Evolutionary conservation across 2,113 vertebrate species (phyloP).

Genomic region (Axis porcinus): DNA sequence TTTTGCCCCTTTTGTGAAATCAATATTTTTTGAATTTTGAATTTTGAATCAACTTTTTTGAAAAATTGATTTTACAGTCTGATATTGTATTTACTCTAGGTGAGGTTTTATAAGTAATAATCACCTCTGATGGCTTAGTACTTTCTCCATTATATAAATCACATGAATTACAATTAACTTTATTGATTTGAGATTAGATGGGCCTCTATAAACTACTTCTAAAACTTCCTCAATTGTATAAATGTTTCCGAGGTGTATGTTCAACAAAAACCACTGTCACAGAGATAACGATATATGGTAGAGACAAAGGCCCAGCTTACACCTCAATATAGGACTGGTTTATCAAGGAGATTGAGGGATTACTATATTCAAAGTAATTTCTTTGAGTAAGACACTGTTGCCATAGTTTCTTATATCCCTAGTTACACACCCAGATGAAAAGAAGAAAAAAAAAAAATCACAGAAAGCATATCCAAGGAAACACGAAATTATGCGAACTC

Average conservation of each 20-base stretch:
- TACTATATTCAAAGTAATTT: not conserved
- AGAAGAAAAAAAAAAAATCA: not conserved
- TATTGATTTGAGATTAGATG: not conserved
- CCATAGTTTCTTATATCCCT: slow-evolving; percentile 57
- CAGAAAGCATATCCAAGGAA: slow-evolving; percentile 29
- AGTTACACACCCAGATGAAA: slow-evolving; percentile 27
- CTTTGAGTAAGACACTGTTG: slow-evolving; percentile 25
- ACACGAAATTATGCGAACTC: not conserved
- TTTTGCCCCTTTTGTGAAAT: slow-evolving; percentile 14
- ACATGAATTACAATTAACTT: not conserved
- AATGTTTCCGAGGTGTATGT: not conserved
- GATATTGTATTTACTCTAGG: not conserved
- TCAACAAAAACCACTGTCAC: not conserved
- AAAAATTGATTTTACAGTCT: not conserved
- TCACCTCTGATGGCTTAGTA: not conserved
- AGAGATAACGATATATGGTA: not conserved
- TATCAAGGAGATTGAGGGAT: not conserved
- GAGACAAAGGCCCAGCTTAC: not conserved
- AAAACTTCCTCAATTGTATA: not conserved
- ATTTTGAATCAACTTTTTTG: slow-evolving; percentile 3
- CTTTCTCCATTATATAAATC: not conserved
- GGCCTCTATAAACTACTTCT: not conserved
- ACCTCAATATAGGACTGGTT: not conserved
- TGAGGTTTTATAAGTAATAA: slow-evolving; percentile 7
- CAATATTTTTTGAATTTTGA: too few species aligned